phyloP scores from a whole-genome alignment of 2,797 vertebrate genomes.

The Falco concolor region DNA sequence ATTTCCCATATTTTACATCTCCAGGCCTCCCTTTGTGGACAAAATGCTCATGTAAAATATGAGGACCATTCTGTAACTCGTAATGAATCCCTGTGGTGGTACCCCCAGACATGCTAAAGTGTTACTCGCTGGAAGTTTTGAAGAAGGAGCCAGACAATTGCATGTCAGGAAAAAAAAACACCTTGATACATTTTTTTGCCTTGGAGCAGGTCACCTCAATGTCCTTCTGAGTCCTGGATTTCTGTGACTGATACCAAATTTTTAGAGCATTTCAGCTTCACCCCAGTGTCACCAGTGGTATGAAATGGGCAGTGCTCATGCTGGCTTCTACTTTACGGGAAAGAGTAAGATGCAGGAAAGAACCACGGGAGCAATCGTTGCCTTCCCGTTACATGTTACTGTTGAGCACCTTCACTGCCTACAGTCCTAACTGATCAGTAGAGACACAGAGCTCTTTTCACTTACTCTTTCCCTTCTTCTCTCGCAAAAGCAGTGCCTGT shows the following conservation, averaged over 20 bases:
- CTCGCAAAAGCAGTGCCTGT: not conserved
- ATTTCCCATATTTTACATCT: not conserved
- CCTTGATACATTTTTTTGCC: not conserved
- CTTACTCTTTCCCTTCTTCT: not conserved
- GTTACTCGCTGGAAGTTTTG: not conserved
- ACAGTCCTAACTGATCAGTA: not conserved
- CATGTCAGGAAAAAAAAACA: not conserved
- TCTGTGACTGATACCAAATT: not conserved
- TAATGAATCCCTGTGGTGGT: not conserved
- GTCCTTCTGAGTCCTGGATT: not conserved
- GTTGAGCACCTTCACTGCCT: not conserved
- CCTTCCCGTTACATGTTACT: not conserved
- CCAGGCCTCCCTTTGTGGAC: not conserved
- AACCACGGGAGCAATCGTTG: fast-evolving
- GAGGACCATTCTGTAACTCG: not conserved
- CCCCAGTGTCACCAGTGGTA: not conserved
- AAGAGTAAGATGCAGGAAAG: not conserved
- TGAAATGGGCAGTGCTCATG: not conserved
- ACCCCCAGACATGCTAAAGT: not conserved
- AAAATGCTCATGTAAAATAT: not conserved
- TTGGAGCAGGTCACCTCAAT: not conserved
- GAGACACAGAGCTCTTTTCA: not conserved
- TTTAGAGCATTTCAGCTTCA: not conserved
- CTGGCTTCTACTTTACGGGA: not conserved
- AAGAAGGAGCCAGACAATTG: not conserved